phyloP scores from a whole-genome alignment of 2,797 vertebrate genomes.

The Psittacula echo region DNA sequence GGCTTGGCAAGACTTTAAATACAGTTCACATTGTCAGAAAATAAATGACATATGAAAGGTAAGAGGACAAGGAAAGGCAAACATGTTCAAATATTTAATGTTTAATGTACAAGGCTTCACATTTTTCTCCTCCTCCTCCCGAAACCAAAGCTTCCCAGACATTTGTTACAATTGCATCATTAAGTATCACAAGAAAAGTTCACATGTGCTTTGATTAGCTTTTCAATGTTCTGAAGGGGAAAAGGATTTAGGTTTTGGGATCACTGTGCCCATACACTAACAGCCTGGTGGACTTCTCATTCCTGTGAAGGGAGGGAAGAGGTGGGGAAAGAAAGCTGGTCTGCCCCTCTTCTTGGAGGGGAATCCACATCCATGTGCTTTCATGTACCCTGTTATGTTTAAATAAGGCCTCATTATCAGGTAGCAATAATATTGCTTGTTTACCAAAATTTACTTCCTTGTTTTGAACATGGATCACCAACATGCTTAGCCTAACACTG shows the following conservation, averaged over 20 bases:
- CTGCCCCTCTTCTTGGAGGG: background rate
- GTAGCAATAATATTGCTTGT: background rate
- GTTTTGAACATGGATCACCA: background rate
- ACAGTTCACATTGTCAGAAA: slow-evolving; percentile 23
- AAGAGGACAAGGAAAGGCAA: slow-evolving; percentile 36
- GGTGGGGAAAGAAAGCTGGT: background rate
- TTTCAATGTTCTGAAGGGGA: background rate
- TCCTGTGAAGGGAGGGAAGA: background rate
- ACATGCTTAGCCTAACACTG: background rate
- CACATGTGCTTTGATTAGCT: background rate
- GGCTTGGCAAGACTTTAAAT: slow-evolving; percentile 20
- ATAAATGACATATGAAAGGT: slow-evolving; percentile 28
- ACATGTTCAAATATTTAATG: slow-evolving; percentile 48
- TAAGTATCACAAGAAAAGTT: background rate
- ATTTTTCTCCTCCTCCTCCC: background rate
- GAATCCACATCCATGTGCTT: background rate
- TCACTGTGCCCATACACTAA: background rate
- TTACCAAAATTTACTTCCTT: background rate
- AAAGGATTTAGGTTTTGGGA: background rate
- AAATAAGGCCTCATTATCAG: background rate
- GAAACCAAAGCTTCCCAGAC: background rate
- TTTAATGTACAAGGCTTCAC: background rate
- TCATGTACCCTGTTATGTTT: background rate
- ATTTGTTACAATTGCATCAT: background rate
- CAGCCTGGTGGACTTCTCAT: background rate